phyloP scores from a whole-genome alignment of 1,140 invertebrate species.

The Drosophila leontia region DNA sequence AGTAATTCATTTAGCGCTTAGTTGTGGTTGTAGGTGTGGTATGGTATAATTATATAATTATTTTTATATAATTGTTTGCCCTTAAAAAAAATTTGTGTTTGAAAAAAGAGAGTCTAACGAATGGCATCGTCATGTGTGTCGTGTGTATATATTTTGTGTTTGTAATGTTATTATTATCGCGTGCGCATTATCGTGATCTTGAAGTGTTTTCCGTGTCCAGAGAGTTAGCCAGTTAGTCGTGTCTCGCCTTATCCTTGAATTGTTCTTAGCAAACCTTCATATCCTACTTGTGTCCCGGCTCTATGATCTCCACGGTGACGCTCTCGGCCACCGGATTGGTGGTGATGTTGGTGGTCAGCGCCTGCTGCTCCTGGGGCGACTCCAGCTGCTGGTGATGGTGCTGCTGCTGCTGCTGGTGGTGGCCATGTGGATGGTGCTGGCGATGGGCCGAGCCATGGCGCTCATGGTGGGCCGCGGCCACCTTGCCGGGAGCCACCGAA shows the following conservation, averaged over 20 bases:
- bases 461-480: slow-evolving; percentile 65
- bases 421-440: slow-evolving; percentile 59
- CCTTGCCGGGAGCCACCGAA: slow-evolving; percentile 79
- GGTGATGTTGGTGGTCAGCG: slow-evolving; percentile 81
- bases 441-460: slow-evolving; percentile 74
- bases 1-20: slow-evolving; percentile 75
- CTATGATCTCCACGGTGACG: slow-evolving; percentile 83
- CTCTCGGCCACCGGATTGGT: slow-evolving; percentile 83
- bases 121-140: slow-evolving; percentile 49
- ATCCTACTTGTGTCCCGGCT: slow-evolving; percentile 63
- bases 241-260: slow-evolving; percentile 4
- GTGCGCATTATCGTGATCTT: slow-evolving; percentile 66
- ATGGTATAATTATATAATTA: slow-evolving; percentile 45
- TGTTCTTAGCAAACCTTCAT: neutral
- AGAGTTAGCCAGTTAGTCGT: slow-evolving; percentile 44
- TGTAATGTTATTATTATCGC: slow-evolving; percentile 57
- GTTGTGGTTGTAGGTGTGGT: slow-evolving; percentile 45
- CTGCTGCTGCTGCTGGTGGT: slow-evolving; percentile 40
- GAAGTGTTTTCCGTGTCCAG: slow-evolving; percentile 49
- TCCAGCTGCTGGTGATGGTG: slow-evolving; percentile 48
- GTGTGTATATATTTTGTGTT: slow-evolving; percentile 10
- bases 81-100: slow-evolving; percentile 49
- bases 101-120: slow-evolving; percentile 69
- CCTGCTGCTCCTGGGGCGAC: slow-evolving; percentile 70
- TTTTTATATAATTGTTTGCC: slow-evolving; percentile 12